Evolutionary conservation across 2,888 invertebrate genomes (phyloP).

Genomic region (Spialia ferax): DNA sequence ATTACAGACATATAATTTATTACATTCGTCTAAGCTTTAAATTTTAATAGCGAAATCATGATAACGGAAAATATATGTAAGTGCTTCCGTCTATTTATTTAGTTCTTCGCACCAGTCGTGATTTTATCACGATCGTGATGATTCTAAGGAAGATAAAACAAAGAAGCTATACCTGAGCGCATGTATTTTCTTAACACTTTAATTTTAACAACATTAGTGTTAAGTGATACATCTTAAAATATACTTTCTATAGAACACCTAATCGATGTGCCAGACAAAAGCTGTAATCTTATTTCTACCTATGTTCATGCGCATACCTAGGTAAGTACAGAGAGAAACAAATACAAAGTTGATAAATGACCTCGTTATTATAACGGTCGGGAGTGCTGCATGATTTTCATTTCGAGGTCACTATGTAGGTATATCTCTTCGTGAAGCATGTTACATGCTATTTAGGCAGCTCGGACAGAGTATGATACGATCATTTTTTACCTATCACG

Average conservation of each 20-base stretch:
- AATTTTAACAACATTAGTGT: neutral
- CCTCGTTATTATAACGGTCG: constrained; percentile 84
- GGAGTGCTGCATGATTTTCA: constrained; percentile 79
- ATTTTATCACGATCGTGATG: constrained; percentile 47
- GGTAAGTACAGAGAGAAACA: constrained; percentile 70
- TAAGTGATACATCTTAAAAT: neutral
- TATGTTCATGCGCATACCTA: constrained; percentile 60
- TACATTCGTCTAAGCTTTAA: constrained; percentile 27
- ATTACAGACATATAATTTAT: constrained; percentile 7
- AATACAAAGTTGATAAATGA: constrained; percentile 81
- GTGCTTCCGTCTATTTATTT: constrained; percentile 53
- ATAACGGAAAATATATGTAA: constrained; percentile 54
- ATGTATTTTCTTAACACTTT: neutral
- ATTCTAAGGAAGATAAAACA: constrained; percentile 36
- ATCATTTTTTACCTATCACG: constrained; percentile 55
- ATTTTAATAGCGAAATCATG: constrained; percentile 58
- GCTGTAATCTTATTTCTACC: constrained; percentile 58
- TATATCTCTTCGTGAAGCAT: constrained; percentile 75
- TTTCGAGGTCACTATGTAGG: constrained; percentile 77
- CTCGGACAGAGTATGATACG: constrained; percentile 58
- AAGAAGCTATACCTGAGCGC: constrained; percentile 7
- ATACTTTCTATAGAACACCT: constrained; percentile 33
- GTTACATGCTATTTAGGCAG: constrained; percentile 68
- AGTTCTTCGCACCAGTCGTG: constrained; percentile 39
- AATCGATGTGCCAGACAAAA: constrained; percentile 49